Conservation (phyloP, 2,797 vertebrate species). For the Onychomys torridus region DNA sequence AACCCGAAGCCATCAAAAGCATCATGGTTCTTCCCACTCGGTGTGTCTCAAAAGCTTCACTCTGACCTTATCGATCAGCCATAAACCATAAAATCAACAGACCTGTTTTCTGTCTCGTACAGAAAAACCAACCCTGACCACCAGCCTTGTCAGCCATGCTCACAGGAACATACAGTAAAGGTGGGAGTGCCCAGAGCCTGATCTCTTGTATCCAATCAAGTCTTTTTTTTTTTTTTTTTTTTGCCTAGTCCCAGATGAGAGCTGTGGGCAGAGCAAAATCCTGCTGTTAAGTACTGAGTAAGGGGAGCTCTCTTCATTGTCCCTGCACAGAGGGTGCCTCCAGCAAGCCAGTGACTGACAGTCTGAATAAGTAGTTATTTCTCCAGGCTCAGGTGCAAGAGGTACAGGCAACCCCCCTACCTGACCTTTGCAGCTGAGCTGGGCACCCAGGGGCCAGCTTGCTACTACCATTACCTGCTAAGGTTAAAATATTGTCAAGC, state of each 20-base stretch:
- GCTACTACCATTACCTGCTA: constrained; percentile 46
- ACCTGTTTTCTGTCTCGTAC: constrained; percentile 58
- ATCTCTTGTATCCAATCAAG: constrained; percentile 58
- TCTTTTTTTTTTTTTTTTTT: not conserved
- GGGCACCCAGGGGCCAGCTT: constrained; percentile 45
- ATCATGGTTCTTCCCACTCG: constrained; percentile 20
- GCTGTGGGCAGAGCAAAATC: constrained; percentile 69
- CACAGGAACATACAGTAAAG: constrained; percentile 30
- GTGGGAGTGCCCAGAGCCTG: not conserved
- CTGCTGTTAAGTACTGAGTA: constrained; percentile 68
- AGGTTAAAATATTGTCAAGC: constrained; percentile 71
- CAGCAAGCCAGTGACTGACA: constrained; percentile 67
- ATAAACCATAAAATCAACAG: constrained; percentile 75
- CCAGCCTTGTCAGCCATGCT: not conserved
- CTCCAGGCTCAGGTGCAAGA: constrained; percentile 37
- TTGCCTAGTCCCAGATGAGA: constrained; percentile 26
- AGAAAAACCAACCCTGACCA: constrained; percentile 73
- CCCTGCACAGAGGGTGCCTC: constrained; percentile 56
- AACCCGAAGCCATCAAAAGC: constrained; percentile 60
- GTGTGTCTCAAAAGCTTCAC: constrained; percentile 56
- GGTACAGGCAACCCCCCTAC: not conserved
- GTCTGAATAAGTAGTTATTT: constrained; percentile 71
- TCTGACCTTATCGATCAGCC: constrained; percentile 75
- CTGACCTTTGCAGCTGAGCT: constrained; percentile 66
- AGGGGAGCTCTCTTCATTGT: not conserved